phyloP scores from a whole-genome alignment of 2,797 vertebrate species.

The Sebastolobus alascanus region DNA sequence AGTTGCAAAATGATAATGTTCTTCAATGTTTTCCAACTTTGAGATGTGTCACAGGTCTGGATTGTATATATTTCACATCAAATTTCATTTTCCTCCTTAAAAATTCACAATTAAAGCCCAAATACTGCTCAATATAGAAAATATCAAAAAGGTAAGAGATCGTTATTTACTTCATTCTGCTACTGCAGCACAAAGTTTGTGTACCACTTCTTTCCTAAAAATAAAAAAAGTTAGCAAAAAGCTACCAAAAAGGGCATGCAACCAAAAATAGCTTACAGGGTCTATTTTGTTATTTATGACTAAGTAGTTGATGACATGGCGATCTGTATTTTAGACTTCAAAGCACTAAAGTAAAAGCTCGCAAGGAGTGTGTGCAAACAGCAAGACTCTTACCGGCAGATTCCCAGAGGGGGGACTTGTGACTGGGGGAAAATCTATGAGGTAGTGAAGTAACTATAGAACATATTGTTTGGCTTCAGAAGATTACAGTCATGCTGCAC shows the following conservation, averaged over 20 bases:
- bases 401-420: conserved; percentile 6
- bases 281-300: conserved; percentile 45
- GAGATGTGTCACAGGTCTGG: not conserved
- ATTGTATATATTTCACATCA: not conserved
- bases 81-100: not conserved
- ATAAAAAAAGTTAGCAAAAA: conserved; percentile 15
- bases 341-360: conserved; percentile 39
- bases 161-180: not conserved
- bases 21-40: no score
- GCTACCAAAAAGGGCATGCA: conserved; percentile 8
- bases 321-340: conserved; percentile 45
- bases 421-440: conserved; percentile 3
- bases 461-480: not conserved
- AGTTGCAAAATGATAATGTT: no score
- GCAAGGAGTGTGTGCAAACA: conserved; percentile 20
- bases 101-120: not conserved
- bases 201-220: not conserved
- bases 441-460: not conserved
- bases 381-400: conserved; percentile 11
- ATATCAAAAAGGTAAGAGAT: not conserved
- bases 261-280: conserved; percentile 39
- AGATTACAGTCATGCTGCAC: not conserved
- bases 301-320: conserved; percentile 34
- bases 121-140: not conserved
- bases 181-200: conserved; percentile 1